Percentiles rank a stretch among this genome's conserved stretches.
phyloP scores from a whole-genome alignment of 2,113 vertebrate genomes.

The Solea senegalensis region DNA sequence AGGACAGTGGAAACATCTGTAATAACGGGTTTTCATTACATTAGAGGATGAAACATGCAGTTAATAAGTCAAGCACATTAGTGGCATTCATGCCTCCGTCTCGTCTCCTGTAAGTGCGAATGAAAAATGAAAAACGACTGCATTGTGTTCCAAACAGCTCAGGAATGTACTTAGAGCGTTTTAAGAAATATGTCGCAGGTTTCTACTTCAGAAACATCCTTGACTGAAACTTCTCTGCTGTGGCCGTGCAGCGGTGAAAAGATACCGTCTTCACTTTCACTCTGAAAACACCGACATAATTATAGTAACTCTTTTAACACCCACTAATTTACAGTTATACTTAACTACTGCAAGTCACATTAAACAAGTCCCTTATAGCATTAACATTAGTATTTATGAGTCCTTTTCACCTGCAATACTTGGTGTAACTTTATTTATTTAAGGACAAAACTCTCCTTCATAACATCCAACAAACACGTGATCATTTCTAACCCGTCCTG shows the following conservation, averaged over 20 bases:
- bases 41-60: not conserved
- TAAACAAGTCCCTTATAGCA: no score
- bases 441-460: no score
- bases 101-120: constrained; percentile 1
- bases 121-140: not conserved
- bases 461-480: no score
- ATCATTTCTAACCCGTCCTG: no score
- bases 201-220: constrained; percentile 5
- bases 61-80: constrained; percentile 13
- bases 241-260: not conserved
- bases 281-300: not conserved
- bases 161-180: constrained; percentile 39
- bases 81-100: constrained; percentile 4
- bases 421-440: no score
- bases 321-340: no score
- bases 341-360: no score
- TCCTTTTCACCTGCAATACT: no score
- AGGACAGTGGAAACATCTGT: not conserved
- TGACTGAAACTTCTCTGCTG: not conserved
- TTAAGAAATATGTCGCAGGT: not conserved
- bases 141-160: not conserved
- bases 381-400: no score
- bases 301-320: no score
- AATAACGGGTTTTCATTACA: not conserved
- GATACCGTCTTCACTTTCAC: constrained; percentile 5